Conservation (phyloP, 2,888 invertebrate species). For the Tanytarsus gracilentus region DNA sequence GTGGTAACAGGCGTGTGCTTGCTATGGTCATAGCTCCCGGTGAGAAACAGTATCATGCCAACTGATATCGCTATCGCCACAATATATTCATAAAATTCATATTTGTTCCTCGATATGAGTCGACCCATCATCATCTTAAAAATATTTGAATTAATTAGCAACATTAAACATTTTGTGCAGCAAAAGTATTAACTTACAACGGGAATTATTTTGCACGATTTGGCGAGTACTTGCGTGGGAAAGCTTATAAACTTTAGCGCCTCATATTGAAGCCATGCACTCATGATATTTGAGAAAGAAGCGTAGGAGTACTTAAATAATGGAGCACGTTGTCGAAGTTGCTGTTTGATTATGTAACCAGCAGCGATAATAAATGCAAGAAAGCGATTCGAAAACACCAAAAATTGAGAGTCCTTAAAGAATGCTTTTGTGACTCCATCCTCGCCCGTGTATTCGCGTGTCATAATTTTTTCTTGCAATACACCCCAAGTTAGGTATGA, state of each 20-base stretch:
- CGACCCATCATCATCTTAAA: constrained; percentile 19
- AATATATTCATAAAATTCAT: constrained; percentile 83
- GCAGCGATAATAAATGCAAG: constrained; percentile 70
- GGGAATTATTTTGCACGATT: constrained; percentile 96
- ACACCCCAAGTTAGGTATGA: constrained; percentile 94
- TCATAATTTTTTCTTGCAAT: constrained; percentile 97
- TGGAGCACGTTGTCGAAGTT: constrained; percentile 71
- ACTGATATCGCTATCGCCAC: constrained; percentile 81
- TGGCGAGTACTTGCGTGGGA: constrained; percentile 92
- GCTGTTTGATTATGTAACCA: constrained; percentile 50
- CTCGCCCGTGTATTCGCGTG: constrained; percentile 61
- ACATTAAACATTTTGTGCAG: neutral
- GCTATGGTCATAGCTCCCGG: constrained; percentile 60
- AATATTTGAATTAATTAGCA: neutral
- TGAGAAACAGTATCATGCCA: constrained; percentile 89
- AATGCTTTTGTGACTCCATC: constrained; percentile 51
- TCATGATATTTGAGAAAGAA: constrained; percentile 93
- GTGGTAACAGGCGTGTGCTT: constrained; percentile 61
- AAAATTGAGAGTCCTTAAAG: constrained; percentile 92
- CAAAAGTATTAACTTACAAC: constrained; percentile 46
- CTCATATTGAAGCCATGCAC: constrained; percentile 99
- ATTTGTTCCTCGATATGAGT: constrained; percentile 75
- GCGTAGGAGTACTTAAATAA: constrained; percentile 92
- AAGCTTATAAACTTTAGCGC: constrained; percentile 97
- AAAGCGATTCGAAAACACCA: constrained; percentile 91